Evolutionary conservation across 2,888 invertebrate genomes (phyloP), one percentile per base, ranked within the genome.

Genomic region (Chesias legatella): DNA sequence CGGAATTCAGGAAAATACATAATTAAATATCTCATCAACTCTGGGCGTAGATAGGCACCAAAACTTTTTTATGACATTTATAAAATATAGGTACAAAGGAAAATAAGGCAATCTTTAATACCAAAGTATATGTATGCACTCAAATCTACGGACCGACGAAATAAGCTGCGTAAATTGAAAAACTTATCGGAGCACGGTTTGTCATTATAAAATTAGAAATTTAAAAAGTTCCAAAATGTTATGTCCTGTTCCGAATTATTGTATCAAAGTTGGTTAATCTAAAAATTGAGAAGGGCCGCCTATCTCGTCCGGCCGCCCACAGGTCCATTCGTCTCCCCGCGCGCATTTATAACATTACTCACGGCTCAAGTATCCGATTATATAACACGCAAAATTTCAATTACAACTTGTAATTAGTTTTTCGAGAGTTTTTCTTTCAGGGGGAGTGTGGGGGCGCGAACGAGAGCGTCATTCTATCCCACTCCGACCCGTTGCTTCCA

Each of bases 361-460:
- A 83, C 82, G 83, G 83, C 84, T 84, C 88, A 88, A 88, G 86
- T 88, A 88, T 88, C 86, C 88, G 88, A 88, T 89, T 88, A 88
- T 89, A 83, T 89, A 89, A 88, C 88, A 89, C 88, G 89, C 88
- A 88, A 89, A 89, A 89, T 89, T 89, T 89, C 89, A 89, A 89
- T 89, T 89, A 89, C 88, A 89, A 89, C 78, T 89, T 89, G 88
- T 89, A 89, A 89, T 89, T 89, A 89, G 89, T 89, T 89, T 89
- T 89, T 88, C 80, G 88, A 85, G 89, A 88, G 88, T 89, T 89
- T 89, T 88, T 88, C 88, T 89, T 88, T 86, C 84, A 79, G 78
- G 78, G 80, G 80, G 83, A 68, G 71, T 61, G 77, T 73, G 79
- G 79, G 65, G 78, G 73, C 63, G 63, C 57, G 43, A 53, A 62